Conservation (phyloP, 2,888 invertebrate species). For the Plutella xylostella region DNA sequence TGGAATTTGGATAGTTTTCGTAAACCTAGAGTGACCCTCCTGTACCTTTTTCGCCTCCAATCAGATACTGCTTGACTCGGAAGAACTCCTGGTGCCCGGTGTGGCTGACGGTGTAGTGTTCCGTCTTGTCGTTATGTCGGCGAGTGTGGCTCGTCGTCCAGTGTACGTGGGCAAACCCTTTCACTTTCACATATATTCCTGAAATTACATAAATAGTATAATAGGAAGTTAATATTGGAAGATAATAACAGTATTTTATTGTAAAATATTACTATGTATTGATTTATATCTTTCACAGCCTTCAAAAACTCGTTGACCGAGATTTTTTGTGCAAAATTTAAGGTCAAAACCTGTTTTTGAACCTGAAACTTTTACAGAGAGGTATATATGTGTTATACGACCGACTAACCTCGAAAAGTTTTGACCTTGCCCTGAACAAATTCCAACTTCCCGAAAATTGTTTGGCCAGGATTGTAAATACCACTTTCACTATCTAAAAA, state of each 20-base stretch:
- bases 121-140: constrained; percentile 27
- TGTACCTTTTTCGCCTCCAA: constrained; percentile 56
- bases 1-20: no score
- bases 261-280: background rate
- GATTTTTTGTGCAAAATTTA: background rate
- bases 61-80: constrained; percentile 42
- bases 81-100: constrained; percentile 66
- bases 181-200: constrained; percentile 64
- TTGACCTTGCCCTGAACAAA: constrained; percentile 43
- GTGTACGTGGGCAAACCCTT: constrained; percentile 62
- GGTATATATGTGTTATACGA: background rate
- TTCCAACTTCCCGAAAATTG: constrained; percentile 36
- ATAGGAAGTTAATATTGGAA: background rate
- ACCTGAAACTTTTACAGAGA: background rate
- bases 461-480: constrained; percentile 44
- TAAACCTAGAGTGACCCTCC: no score
- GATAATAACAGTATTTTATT: background rate
- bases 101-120: constrained; percentile 37
- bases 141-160: constrained; percentile 47
- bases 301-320: background rate
- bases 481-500: constrained; percentile 39
- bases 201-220: constrained; percentile 12
- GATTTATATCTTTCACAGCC: background rate
- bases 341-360: background rate
- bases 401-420: constrained; percentile 45